These are phyloP conservation scores for Ormyrus rosae DNA, from an alignment of 2,888 invertebrate genomes.

Conservation along the genomic window DNA sequence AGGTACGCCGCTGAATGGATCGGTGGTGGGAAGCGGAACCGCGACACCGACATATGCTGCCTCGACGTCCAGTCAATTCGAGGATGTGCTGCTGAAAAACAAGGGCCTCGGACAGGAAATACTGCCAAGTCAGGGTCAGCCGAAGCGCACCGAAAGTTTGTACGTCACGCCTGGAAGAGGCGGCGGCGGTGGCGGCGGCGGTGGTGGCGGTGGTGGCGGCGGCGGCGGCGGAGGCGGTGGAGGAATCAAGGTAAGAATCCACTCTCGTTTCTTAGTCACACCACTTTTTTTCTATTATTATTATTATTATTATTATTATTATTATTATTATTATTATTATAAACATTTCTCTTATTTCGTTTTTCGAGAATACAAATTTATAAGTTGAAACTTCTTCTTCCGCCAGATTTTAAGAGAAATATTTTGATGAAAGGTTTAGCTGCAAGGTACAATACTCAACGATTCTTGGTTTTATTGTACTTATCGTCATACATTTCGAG, in stretches of 20 bases:
- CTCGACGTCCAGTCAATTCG: constrained; percentile 81
- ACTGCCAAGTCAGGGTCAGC: constrained; percentile 90
- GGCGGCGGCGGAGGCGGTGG: constrained; percentile 67
- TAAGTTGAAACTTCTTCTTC: neutral
- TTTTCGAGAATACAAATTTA: neutral
- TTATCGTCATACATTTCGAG: neutral
- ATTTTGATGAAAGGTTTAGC: constrained; percentile 8
- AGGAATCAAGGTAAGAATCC: constrained; percentile 64
- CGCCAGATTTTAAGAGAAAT: constrained; percentile 18
- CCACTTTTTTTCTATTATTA: neutral
- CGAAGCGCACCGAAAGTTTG: constrained; percentile 93
- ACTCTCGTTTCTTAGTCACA: neutral
- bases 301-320: neutral
- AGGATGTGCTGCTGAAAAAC: constrained; percentile 88
- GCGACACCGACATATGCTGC: constrained; percentile 78
- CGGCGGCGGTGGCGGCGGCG: constrained; percentile 60
- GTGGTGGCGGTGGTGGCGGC: constrained; percentile 64
- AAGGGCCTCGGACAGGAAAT: constrained; percentile 92
- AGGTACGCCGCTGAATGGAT: constrained; percentile 72
- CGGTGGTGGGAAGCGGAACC: constrained; percentile 77
- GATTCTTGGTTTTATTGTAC: neutral
- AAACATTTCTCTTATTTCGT: neutral
- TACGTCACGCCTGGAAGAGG: constrained; percentile 78
- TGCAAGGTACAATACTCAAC: neutral
- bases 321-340: neutral